Conservation (phyloP, 2,888 invertebrate species). For the Hirudinaria manillensis region DNA sequence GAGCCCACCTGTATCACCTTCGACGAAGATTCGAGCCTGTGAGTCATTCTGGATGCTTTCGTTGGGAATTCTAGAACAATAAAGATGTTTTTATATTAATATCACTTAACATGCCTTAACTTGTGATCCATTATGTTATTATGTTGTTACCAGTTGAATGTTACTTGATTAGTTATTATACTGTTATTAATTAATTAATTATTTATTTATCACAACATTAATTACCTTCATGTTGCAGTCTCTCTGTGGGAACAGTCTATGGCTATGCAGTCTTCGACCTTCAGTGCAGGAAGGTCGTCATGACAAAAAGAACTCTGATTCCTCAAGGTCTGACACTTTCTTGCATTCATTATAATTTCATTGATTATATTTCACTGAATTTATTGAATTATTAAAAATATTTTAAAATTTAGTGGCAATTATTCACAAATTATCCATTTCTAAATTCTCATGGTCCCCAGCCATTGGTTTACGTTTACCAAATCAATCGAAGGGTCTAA, state of each 20-base stretch:
- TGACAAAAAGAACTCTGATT: slow-evolving; percentile 84
- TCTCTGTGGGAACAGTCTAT: slow-evolving; percentile 85
- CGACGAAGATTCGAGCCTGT: slow-evolving; percentile 82
- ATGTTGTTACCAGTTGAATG: too few relatives aligned
- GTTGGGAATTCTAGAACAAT: not conserved
- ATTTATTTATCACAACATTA: too few relatives aligned
- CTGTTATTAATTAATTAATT: too few relatives aligned
- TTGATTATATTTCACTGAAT: too few relatives aligned
- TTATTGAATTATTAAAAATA: too few relatives aligned
- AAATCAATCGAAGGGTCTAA: not conserved
- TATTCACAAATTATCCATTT: too few relatives aligned
- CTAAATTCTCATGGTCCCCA: too few relatives aligned
- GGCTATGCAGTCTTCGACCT: slow-evolving; percentile 86
- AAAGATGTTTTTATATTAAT: not conserved
- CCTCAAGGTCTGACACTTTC: slow-evolving; percentile 70
- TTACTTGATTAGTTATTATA: too few relatives aligned
- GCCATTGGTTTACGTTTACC: not conserved
- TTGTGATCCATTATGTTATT: too few relatives aligned
- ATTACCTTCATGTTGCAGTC: slow-evolving; percentile 26
- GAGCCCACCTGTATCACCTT: slow-evolving; percentile 81
- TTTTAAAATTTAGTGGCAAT: too few relatives aligned
- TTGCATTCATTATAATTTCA: slow-evolving; percentile 37
- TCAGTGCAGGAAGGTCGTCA: slow-evolving; percentile 67
- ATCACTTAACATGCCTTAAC: too few relatives aligned
- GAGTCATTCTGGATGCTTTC: slow-evolving; percentile 41